Evolutionary conservation across 2,888 invertebrate genomes (phyloP), one percentile per base, ranked within the genome.

Genomic region (Eristalis arbustorum): DNA sequence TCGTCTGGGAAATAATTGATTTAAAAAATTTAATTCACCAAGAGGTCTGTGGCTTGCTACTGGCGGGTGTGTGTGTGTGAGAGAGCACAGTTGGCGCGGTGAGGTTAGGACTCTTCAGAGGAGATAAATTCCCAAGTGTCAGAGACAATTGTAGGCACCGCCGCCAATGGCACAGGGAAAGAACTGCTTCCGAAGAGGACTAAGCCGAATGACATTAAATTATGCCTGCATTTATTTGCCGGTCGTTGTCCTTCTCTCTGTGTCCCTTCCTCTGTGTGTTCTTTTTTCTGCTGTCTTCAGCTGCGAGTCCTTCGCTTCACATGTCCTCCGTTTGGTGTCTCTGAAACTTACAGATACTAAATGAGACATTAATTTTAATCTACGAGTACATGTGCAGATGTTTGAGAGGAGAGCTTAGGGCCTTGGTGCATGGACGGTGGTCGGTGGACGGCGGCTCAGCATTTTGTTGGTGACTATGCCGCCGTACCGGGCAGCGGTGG

Each of bases 191-290:
- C 23, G 37, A 75, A 23, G 56, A 63, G 68, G 79, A 79, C 84
- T 49, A 66, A 69, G 56, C 79, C 64, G 66, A 59, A 81, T 72
- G 81, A 81, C 81, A 69, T 85, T 85, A 85, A 85, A 85, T 85
- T 85, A 85, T 85, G 81, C 76, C 72, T 84, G 84, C 84, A 85
- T 81, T 85, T 85, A 85, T 85, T 85, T 81, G 81, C 84, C 81
- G 69, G 76, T 80, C 62, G 75, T 42, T 64, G 25, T 63, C 37
- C 13, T 34, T 56, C 31, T 31, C 31, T 31, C 31, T 31, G 5
- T 59, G 34, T 71, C 23, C 42, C 64, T 42, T 3, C 11, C 37
- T 3, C 34, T 37, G 13, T 14, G 18, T 74, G 34, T 62, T 22
- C 23, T 23, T 66, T n/a, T 25, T 34, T n/a, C n/a, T 11, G n/a